phyloP scores from a whole-genome alignment of 2,113 vertebrate species.

The Thalassarche chlororhynchos region DNA sequence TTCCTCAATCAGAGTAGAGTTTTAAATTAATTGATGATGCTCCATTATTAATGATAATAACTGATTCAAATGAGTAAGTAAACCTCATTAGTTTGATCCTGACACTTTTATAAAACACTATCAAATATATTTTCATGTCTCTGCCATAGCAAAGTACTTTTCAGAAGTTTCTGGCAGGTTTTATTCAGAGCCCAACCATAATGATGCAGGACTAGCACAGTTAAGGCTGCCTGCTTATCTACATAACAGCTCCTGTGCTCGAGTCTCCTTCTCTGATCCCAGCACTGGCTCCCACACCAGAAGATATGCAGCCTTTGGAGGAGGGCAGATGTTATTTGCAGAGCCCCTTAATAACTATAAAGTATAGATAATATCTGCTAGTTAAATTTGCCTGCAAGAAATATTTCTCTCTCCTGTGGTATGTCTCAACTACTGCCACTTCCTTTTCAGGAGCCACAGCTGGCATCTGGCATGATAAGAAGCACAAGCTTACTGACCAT shows the following conservation, averaged over 20 bases:
- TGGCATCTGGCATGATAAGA: background rate
- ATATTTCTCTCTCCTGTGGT: background rate
- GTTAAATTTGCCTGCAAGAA: background rate
- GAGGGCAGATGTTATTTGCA: background rate
- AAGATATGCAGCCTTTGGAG: background rate
- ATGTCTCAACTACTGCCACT: background rate
- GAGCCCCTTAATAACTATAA: background rate
- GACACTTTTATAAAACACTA: background rate
- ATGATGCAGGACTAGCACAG: fast-evolving
- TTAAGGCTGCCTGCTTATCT: background rate
- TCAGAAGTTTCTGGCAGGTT: background rate
- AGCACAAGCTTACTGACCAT: background rate
- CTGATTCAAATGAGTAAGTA: background rate
- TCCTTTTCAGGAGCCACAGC: background rate
- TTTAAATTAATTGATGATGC: background rate
- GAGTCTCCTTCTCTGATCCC: background rate
- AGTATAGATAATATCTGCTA: background rate
- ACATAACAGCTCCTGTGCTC: background rate
- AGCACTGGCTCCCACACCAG: background rate
- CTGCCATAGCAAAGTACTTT: background rate
- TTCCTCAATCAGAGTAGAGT: background rate
- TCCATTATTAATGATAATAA: background rate
- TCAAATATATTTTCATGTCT: background rate
- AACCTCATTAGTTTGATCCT: background rate
- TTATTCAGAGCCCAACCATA: background rate